Conservation (phyloP, 2,888 invertebrate species). For the Sminthurinus aureus region DNA sequence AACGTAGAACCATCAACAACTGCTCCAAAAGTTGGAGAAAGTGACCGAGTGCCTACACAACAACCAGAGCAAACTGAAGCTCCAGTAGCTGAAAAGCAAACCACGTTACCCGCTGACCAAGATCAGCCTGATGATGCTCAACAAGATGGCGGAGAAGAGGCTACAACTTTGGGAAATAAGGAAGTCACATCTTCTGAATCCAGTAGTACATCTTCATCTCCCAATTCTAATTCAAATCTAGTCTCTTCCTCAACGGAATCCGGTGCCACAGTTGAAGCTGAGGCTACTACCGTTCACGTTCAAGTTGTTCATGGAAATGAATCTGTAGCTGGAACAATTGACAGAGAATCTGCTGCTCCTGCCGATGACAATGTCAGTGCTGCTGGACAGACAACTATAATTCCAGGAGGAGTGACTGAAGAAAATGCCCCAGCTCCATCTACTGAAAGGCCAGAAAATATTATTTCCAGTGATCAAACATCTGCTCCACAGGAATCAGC, state of each 20-base stretch:
- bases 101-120: background rate
- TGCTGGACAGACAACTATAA: background rate
- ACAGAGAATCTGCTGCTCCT: too few relatives aligned
- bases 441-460: background rate
- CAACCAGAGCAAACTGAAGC: background rate
- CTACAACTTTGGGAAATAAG: slow-evolving; percentile 6
- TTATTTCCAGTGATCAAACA: background rate
- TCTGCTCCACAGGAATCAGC: background rate
- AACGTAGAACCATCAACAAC: background rate
- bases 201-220: background rate
- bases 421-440: slow-evolving; percentile 21
- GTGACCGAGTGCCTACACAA: too few relatives aligned
- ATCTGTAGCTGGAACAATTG: background rate
- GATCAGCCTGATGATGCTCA: background rate
- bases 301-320: slow-evolving; percentile 1
- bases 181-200: background rate
- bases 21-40: background rate
- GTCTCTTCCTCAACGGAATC: slow-evolving; percentile 15
- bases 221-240: background rate
- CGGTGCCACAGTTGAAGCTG: background rate
- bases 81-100: background rate
- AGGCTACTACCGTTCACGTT: slow-evolving; percentile 26
- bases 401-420: background rate
- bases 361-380: background rate
- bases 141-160: too few relatives aligned